These are phyloP conservation scores for Pegoplata infirma DNA, from an alignment of 2,888 invertebrate genomes.

Conservation along the genomic window DNA sequence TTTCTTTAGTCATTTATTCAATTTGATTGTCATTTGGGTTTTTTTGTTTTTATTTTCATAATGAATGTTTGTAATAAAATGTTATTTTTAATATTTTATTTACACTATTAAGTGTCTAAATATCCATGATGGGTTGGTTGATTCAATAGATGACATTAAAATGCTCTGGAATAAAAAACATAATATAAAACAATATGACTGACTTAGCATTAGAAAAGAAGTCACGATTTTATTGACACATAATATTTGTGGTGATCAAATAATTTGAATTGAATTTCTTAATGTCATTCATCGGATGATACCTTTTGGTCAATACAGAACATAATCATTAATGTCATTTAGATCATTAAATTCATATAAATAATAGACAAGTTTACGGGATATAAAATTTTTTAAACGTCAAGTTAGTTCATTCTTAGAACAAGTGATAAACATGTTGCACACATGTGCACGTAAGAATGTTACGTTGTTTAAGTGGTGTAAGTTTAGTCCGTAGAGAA, in stretches of 20 bases:
- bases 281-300: not conserved
- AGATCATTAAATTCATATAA: slow-evolving; percentile 39
- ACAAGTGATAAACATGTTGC: slow-evolving; percentile 3
- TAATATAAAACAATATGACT: not conserved
- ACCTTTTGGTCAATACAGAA: not conserved
- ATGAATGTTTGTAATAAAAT: no score
- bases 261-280: not conserved
- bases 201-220: not conserved
- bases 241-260: slow-evolving; percentile 6
- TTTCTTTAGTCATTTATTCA: no score
- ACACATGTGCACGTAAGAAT: not conserved
- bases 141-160: no score
- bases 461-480: not conserved
- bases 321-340: slow-evolving; percentile 34
- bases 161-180: not conserved
- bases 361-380: slow-evolving; percentile 18
- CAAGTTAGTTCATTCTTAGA: slow-evolving; percentile 9
- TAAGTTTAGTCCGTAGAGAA: no score
- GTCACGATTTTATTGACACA: not conserved
- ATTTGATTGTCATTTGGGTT: no score
- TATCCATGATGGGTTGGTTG: no score
- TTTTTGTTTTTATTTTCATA: no score
- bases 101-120: no score
- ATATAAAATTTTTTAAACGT: slow-evolving; percentile 3
- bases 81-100: no score